phyloP scores from a whole-genome alignment of 2,888 invertebrate genomes.

The Podotricha telesiphe region DNA sequence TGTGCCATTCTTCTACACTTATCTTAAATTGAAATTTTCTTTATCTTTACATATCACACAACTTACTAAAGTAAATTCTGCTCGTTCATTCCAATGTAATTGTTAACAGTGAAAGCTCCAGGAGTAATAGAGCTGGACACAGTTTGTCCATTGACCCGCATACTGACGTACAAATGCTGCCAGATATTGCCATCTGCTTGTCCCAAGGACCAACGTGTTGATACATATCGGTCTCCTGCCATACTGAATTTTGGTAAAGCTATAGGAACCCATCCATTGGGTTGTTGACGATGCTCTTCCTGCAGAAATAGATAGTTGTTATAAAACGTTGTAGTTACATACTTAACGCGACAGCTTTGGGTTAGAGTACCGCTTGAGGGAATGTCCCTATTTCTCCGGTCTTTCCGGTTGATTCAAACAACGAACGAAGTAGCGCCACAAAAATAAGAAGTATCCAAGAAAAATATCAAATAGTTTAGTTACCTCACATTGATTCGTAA shows the following conservation, averaged over 20 bases:
- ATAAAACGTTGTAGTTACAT: too few relatives aligned
- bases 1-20: too few relatives aligned
- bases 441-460: neutral
- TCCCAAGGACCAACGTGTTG: slow-evolving; percentile 67
- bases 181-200: slow-evolving; percentile 76
- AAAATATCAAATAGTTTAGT: slow-evolving; percentile 31
- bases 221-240: slow-evolving; percentile 70
- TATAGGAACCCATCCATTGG: slow-evolving; percentile 88
- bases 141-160: slow-evolving; percentile 60
- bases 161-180: slow-evolving; percentile 73
- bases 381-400: too few relatives aligned
- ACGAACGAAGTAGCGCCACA: too few relatives aligned
- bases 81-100: slow-evolving; percentile 81
- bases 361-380: too few relatives aligned
- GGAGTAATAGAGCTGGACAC: slow-evolving; percentile 74
- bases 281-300: slow-evolving; percentile 80
- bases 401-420: too few relatives aligned
- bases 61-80: slow-evolving; percentile 67
- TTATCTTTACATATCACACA: too few relatives aligned
- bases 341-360: too few relatives aligned
- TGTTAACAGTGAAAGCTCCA: slow-evolving; percentile 85
- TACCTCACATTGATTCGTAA: slow-evolving; percentile 62
- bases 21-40: too few relatives aligned
- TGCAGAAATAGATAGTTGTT: slow-evolving; percentile 43
- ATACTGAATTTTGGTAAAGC: slow-evolving; percentile 82